These are phyloP conservation scores for Cartodere bifasciata DNA, from an alignment of 2,888 invertebrate species.

Conservation along the genomic window DNA sequence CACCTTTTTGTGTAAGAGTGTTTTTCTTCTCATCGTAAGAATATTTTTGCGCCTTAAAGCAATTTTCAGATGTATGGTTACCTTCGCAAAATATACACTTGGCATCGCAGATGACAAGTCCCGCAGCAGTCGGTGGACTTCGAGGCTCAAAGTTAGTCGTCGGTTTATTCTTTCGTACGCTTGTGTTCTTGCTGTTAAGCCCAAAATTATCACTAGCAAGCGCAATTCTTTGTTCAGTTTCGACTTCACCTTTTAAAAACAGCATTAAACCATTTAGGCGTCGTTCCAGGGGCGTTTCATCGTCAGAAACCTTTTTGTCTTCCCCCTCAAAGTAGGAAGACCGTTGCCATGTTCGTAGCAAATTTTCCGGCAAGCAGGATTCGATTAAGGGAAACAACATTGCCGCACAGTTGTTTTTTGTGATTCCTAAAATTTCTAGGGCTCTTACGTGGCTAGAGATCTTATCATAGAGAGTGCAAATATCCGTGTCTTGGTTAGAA, in stretches of 20 bases:
- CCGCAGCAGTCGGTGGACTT: slow-evolving; percentile 11
- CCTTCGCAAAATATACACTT: too few relatives aligned
- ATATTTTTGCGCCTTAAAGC: too few relatives aligned
- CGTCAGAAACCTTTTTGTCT: too few relatives aligned
- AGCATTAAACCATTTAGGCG: slow-evolving; percentile 4
- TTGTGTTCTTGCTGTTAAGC: not conserved
- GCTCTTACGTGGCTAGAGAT: slow-evolving; percentile 22
- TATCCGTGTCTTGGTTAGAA: slow-evolving; percentile 11
- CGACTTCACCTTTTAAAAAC: slow-evolving; percentile 3
- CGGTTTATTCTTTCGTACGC: not conserved
- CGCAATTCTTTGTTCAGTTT: slow-evolving; percentile 3
- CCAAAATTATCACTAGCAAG: slow-evolving; percentile 3
- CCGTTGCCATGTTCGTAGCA: slow-evolving; percentile 19
- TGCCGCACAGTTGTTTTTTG: slow-evolving; percentile 20
- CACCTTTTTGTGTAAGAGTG: too few relatives aligned
- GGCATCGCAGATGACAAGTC: slow-evolving; percentile 12
- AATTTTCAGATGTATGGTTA: too few relatives aligned
- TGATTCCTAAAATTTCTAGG: slow-evolving; percentile 20
- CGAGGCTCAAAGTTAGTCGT: too few relatives aligned
- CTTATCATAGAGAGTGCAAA: slow-evolving; percentile 18
- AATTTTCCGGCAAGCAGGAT: slow-evolving; percentile 20
- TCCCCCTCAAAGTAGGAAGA: slow-evolving; percentile 3
- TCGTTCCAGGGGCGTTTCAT: slow-evolving; percentile 3
- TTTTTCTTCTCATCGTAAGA: too few relatives aligned
- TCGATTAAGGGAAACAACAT: slow-evolving; percentile 25